Evolutionary conservation across 2,113 vertebrate genomes (phyloP).

Genomic region (Engystomops pustulosus): DNA sequence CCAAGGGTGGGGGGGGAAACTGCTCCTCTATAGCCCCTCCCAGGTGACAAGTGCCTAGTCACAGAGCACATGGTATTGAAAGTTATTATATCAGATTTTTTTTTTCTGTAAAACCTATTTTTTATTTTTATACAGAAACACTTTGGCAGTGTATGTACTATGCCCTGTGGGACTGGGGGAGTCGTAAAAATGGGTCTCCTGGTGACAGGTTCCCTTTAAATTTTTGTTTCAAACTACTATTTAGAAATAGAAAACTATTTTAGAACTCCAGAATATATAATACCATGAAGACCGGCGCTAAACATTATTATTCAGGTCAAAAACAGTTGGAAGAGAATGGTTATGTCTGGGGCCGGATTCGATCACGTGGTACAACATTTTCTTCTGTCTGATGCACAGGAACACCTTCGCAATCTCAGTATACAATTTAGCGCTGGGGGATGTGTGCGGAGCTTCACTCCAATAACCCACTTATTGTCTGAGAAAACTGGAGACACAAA

Average conservation of each 20-base stretch:
- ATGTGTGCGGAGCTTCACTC: constrained; percentile 31
- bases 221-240: background rate
- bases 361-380: background rate
- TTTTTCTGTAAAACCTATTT: too few relatives aligned
- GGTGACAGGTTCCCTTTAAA: too few relatives aligned
- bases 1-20: too few relatives aligned
- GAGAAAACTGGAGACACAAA: constrained; percentile 24
- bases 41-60: too few relatives aligned
- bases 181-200: too few relatives aligned
- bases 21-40: too few relatives aligned
- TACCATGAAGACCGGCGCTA: background rate
- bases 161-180: too few relatives aligned
- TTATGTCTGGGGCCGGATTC: background rate
- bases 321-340: background rate
- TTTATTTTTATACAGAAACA: too few relatives aligned
- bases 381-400: constrained; percentile 28
- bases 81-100: too few relatives aligned
- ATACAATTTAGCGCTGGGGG: constrained; percentile 1
- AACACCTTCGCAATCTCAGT: constrained; percentile 37
- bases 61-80: too few relatives aligned
- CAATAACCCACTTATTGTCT: constrained; percentile 40
- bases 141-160: too few relatives aligned
- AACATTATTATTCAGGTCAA: background rate
- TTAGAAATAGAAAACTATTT: too few relatives aligned
- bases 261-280: background rate